Evolutionary conservation across 2,888 invertebrate genomes (phyloP), one percentile per base, ranked within the genome.

Genomic region (Eilema caniola): DNA sequence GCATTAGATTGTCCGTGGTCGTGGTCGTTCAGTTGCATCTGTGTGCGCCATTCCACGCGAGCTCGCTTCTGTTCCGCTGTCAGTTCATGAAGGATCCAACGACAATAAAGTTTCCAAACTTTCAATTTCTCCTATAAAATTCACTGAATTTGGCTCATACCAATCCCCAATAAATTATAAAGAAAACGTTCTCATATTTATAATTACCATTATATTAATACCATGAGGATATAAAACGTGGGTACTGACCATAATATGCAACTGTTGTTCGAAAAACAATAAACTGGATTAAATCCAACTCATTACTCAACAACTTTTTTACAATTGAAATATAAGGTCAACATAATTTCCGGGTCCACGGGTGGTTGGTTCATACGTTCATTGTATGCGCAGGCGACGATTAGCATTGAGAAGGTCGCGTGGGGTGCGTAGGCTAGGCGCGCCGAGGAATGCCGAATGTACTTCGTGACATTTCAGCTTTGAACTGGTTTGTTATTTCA

Each of bases 331-430:
- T 66, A 72, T 80, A 81, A 81, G 78, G 83, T 82, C 76, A 69
- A 60, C 23, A 71, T 72, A 71, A 75, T 82, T 81, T 81, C 83
- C 81, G 80, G 83, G 83, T 80, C 47, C 24, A 66, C 72, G 67
- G 67, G 63, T 69, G 67, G 67, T 62, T 76, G 69, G 74, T 74
- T 71, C 74, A 71, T 82, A 72, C 73, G 71, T 72, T 72, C 73
- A 81, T 82, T 80, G 80, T 83, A 62, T 82, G 86, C 81, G 83
- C 83, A 64, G 71, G 83, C 82, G 80, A 79, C 85, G 87, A 90
- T 90, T 90, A 92, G 90, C 93, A 93, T 92, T 92, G 93, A 92
- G 93, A 93, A 93, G 93, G 93, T 89, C 92, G 91, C 76, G 77
- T 74, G 79, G 84, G 82, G 85, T 84, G 88, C 87, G 89, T 88